Conservation (phyloP, 2,888 invertebrate species). For the Cartodere bifasciata region DNA sequence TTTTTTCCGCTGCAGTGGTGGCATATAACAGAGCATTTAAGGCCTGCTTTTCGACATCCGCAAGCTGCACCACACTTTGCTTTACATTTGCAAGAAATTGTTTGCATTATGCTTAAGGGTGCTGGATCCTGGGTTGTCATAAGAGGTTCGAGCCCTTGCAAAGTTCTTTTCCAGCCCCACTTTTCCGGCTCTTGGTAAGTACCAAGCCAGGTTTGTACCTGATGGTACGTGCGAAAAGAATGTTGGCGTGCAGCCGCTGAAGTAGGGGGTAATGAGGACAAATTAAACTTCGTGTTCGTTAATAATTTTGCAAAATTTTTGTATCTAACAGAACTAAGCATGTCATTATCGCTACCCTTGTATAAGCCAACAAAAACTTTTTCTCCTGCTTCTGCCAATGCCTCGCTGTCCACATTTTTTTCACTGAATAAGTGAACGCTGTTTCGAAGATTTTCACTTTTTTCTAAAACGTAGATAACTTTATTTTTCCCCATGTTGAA, state of each 20-base stretch:
- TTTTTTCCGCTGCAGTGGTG: conserved; percentile 11
- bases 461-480: too few relatives aligned
- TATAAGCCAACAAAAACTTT: too few relatives aligned
- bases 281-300: background rate
- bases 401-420: too few relatives aligned
- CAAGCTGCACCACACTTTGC: conserved; percentile 13
- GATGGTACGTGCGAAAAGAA: conserved; percentile 6
- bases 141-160: conserved; percentile 6
- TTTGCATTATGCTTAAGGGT: conserved; percentile 11
- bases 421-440: too few relatives aligned
- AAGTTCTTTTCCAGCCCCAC: conserved; percentile 9
- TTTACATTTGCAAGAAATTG: conserved; percentile 13
- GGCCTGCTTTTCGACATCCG: conserved; percentile 15
- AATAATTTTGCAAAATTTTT: background rate
- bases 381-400: too few relatives aligned
- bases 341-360: too few relatives aligned
- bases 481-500: background rate
- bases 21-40: conserved; percentile 9
- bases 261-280: conserved; percentile 1
- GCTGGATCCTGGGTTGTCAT: conserved; percentile 11
- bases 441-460: too few relatives aligned
- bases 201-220: conserved; percentile 7
- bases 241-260: conserved; percentile 4
- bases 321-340: too few relatives aligned
- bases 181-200: conserved; percentile 2